These are phyloP conservation scores for Heliconius nattereri DNA, from an alignment of 1,140 invertebrate genomes.

Conservation along the genomic window DNA sequence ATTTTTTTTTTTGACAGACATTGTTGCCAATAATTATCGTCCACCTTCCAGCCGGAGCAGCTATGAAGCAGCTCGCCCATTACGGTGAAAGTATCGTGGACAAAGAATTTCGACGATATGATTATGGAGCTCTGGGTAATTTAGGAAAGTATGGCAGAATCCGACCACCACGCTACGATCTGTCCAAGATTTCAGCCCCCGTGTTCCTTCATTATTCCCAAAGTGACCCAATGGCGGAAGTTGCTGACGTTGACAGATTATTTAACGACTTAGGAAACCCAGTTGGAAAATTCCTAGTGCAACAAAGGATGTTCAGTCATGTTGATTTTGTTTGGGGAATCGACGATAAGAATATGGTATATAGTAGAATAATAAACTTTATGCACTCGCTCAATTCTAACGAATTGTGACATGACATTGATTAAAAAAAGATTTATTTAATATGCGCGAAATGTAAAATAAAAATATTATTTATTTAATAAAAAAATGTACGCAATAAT, in stretches of 20 bases:
- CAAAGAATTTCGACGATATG: slow-evolving; percentile 84
- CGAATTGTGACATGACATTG: too few relatives aligned
- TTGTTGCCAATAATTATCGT: slow-evolving; percentile 87
- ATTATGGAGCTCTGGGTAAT: slow-evolving; percentile 83
- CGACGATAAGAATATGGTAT: slow-evolving; percentile 59
- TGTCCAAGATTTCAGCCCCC: slow-evolving; percentile 83
- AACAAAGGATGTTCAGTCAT: slow-evolving; percentile 80
- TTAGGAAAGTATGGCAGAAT: slow-evolving; percentile 75
- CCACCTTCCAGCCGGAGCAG: slow-evolving; percentile 92
- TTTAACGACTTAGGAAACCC: slow-evolving; percentile 81
- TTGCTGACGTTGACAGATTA: slow-evolving; percentile 82
- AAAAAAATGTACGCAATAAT: too few relatives aligned
- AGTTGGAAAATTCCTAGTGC: slow-evolving; percentile 78
- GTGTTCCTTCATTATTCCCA: slow-evolving; percentile 87
- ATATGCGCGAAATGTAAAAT: too few relatives aligned
- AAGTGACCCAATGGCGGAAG: slow-evolving; percentile 86
- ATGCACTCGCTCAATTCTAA: too few relatives aligned
- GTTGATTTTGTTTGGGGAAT: slow-evolving; percentile 83
- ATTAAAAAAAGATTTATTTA: too few relatives aligned
- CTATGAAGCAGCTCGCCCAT: slow-evolving; percentile 89
- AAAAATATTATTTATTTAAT: too few relatives aligned
- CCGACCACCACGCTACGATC: slow-evolving; percentile 83
- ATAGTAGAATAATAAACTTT: too few relatives aligned
- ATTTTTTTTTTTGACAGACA: slow-evolving; percentile 79
- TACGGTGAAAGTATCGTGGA: slow-evolving; percentile 86